phyloP scores from a whole-genome alignment of 2,888 invertebrate species.

The Lasioglossum vierecki region DNA sequence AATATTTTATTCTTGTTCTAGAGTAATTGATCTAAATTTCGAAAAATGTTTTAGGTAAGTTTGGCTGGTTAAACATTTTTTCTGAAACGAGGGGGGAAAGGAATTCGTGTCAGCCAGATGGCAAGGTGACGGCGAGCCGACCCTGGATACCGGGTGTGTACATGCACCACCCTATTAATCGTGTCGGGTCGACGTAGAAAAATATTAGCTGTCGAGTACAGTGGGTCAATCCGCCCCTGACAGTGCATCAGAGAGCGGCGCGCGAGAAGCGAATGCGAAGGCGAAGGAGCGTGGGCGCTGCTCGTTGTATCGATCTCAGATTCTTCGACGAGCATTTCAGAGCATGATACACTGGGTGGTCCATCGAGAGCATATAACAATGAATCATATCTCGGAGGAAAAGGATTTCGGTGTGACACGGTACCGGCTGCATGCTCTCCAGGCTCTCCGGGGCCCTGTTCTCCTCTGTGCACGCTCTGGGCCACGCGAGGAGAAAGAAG shows the following conservation, averaged over 20 bases:
- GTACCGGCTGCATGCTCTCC: slow-evolving; percentile 49
- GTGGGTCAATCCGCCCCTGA: slow-evolving; percentile 69
- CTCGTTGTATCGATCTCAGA: slow-evolving; percentile 79
- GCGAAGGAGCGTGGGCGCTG: slow-evolving; percentile 78
- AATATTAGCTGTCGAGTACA: slow-evolving; percentile 47
- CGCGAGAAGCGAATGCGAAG: slow-evolving; percentile 51
- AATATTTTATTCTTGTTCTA: too few relatives aligned
- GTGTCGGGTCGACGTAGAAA: slow-evolving; percentile 35
- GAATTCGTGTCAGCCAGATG: neutral
- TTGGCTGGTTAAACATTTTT: neutral
- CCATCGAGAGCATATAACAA: slow-evolving; percentile 74
- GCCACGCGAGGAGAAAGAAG: slow-evolving; percentile 29
- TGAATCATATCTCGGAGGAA: slow-evolving; percentile 78
- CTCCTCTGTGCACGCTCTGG: slow-evolving; percentile 35
- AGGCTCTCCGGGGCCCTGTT: neutral
- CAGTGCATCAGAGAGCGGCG: slow-evolving; percentile 71
- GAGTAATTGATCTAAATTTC: too few relatives aligned
- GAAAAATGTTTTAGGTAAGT: neutral
- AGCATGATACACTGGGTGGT: slow-evolving; percentile 81
- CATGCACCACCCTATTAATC: slow-evolving; percentile 11
- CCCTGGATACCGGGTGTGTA: neutral
- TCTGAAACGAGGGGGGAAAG: neutral
- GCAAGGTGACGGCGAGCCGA: neutral
- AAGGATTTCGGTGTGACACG: slow-evolving; percentile 74
- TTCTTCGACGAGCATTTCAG: slow-evolving; percentile 77